phyloP scores from a whole-genome alignment of 2,797 vertebrate genomes.

The Pampus argenteus region DNA sequence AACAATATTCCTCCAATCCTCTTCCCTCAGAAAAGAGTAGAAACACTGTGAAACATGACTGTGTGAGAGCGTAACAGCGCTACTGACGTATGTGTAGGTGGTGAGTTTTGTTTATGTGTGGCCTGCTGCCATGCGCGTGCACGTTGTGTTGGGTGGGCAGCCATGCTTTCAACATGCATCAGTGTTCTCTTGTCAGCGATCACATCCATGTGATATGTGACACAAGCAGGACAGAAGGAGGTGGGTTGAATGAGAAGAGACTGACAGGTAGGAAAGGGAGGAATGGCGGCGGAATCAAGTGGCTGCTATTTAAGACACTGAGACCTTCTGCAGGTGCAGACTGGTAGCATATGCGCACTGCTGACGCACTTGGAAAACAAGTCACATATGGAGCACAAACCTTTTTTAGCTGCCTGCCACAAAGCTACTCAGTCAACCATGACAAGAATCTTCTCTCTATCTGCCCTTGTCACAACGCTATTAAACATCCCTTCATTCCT shows the following conservation, averaged over 20 bases:
- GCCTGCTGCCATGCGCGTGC: slow-evolving; percentile 2
- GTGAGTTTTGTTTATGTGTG: slow-evolving; percentile 44
- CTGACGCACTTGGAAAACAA: slow-evolving; percentile 80
- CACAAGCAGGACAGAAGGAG: slow-evolving; percentile 43
- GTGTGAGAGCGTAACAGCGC: slow-evolving; percentile 42
- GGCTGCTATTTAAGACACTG: slow-evolving; percentile 60
- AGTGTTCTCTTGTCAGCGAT: slow-evolving; percentile 54
- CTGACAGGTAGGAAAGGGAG: slow-evolving; percentile 30
- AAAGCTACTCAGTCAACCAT: slow-evolving; percentile 54
- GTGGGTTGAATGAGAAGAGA: slow-evolving; percentile 1
- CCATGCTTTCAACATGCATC: slow-evolving; percentile 77
- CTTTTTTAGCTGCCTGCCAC: slow-evolving; percentile 75
- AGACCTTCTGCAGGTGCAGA: slow-evolving; percentile 73
- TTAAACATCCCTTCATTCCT: slow-evolving; percentile 52
- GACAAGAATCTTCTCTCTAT: slow-evolving; percentile 56
- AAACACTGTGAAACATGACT: slow-evolving; percentile 26
- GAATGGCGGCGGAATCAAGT: slow-evolving; percentile 50
- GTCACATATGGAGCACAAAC: slow-evolving; percentile 81
- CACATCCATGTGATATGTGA: slow-evolving; percentile 59
- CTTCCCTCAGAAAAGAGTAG: slow-evolving; percentile 13
- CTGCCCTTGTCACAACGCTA: slow-evolving; percentile 45
- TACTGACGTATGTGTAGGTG: slow-evolving; percentile 61
- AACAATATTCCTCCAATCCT: slow-evolving; percentile 37
- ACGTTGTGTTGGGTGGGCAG: slow-evolving; percentile 21
- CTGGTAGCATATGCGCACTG: slow-evolving; percentile 68